These are phyloP conservation scores for Branchinecta lynchi DNA, from an alignment of 1,140 invertebrate species.

Conservation along the genomic window DNA sequence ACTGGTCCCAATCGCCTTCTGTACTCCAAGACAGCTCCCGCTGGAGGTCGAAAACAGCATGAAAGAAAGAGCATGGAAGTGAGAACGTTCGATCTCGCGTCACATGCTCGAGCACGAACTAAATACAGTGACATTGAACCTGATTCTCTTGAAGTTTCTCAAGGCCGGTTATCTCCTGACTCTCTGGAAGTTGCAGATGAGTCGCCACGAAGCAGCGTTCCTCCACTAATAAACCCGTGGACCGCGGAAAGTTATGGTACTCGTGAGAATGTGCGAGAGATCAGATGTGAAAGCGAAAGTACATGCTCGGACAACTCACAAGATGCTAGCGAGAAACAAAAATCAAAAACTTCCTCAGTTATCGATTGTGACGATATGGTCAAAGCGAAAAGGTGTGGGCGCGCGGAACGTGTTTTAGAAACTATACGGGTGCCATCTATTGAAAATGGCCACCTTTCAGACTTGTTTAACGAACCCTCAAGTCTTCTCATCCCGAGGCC, in stretches of 20 bases:
- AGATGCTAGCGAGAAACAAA: not conserved
- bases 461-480: not conserved
- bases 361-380: not conserved
- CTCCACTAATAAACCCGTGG: not conserved
- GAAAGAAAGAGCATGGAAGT: too few relatives aligned
- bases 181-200: too few relatives aligned
- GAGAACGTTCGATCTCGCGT: too few relatives aligned
- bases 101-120: too few relatives aligned
- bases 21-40: too few relatives aligned
- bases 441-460: too few relatives aligned
- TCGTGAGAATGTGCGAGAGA: not conserved
- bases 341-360: not conserved
- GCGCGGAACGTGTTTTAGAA: not conserved
- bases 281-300: conserved; percentile 3
- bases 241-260: not conserved
- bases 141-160: too few relatives aligned
- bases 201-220: not conserved
- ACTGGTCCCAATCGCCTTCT: too few relatives aligned
- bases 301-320: not conserved
- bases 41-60: too few relatives aligned
- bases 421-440: too few relatives aligned
- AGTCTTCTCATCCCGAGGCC: not conserved
- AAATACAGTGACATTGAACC: too few relatives aligned
- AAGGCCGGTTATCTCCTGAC: too few relatives aligned
- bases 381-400: not conserved